A percentile compares a stretch with the other conserved stretches of the same genome.
phyloP scores from a whole-genome alignment of 2,113 vertebrate species.

The Vireo altiloquus region DNA sequence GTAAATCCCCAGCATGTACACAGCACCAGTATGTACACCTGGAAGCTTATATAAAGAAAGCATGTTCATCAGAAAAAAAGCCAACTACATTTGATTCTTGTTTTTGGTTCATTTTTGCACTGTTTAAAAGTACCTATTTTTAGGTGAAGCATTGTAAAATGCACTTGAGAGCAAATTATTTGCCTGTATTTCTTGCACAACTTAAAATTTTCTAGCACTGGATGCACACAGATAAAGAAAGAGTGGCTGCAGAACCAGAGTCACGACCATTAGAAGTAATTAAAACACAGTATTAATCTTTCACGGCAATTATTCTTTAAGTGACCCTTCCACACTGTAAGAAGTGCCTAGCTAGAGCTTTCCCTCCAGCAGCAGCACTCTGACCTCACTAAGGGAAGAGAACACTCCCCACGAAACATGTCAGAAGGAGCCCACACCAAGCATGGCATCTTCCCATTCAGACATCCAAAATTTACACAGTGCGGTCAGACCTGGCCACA shows the following conservation, averaged over 20 bases:
- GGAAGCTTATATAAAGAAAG: background rate
- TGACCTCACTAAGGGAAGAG: background rate
- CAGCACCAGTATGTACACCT: background rate
- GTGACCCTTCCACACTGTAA: background rate
- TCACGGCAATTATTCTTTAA: background rate
- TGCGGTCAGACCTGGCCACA: background rate
- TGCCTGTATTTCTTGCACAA: background rate
- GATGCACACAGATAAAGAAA: background rate
- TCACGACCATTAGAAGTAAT: background rate
- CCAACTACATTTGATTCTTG: background rate
- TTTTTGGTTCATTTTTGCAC: background rate
- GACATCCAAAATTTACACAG: background rate
- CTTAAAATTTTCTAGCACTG: background rate
- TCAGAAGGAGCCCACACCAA: background rate
- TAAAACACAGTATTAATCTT: background rate
- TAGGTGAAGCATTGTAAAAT: background rate
- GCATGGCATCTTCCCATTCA: background rate
- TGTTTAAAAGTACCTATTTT: background rate
- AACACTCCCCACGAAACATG: accelerated
- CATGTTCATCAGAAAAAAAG: background rate
- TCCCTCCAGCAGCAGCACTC: background rate
- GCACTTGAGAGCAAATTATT: background rate
- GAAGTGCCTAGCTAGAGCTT: background rate
- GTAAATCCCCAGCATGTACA: background rate
- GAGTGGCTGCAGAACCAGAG: background rate